These are phyloP conservation scores for Tragelaphus strepsiceros DNA, from an alignment of 2,113 vertebrate genomes.

Conservation along the genomic window DNA sequence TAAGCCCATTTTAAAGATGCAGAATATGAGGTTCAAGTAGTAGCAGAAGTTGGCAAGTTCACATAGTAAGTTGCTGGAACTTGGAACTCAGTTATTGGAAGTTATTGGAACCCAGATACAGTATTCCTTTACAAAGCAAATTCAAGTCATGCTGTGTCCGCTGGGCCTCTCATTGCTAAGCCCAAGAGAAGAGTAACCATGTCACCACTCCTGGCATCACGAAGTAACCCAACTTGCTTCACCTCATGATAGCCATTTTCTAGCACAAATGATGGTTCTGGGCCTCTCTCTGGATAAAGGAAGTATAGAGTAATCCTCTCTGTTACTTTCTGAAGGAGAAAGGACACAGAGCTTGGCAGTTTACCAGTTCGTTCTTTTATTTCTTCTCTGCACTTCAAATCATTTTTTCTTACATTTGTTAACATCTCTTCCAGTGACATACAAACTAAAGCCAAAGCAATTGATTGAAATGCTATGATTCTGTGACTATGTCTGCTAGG, in stretches of 20 bases:
- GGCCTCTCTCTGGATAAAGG: neutral
- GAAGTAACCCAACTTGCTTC: neutral
- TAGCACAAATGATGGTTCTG: neutral
- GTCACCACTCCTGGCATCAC: neutral
- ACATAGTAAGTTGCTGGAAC: neutral
- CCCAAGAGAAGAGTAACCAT: neutral
- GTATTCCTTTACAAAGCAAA: neutral
- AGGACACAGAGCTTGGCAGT: neutral
- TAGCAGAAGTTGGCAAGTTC: neutral
- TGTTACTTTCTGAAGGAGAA: neutral
- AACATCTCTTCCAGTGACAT: neutral
- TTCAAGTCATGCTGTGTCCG: neutral
- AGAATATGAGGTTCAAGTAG: neutral
- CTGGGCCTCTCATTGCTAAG: neutral
- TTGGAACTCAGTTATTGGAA: too few relatives aligned
- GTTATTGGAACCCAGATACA: neutral
- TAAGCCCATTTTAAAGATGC: neutral
- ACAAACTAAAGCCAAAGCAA: conserved; percentile 2
- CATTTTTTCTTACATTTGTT: neutral
- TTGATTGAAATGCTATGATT: neutral
- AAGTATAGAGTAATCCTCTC: neutral
- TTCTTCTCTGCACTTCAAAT: neutral
- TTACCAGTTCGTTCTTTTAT: neutral
- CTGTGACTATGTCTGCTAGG: neutral
- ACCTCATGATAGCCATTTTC: neutral